A percentile compares a stretch with the other conserved stretches of the same genome.
These are phyloP conservation scores for Papilio xuthus DNA, from an alignment of 1,140 invertebrate genomes.

Conservation along the genomic window DNA sequence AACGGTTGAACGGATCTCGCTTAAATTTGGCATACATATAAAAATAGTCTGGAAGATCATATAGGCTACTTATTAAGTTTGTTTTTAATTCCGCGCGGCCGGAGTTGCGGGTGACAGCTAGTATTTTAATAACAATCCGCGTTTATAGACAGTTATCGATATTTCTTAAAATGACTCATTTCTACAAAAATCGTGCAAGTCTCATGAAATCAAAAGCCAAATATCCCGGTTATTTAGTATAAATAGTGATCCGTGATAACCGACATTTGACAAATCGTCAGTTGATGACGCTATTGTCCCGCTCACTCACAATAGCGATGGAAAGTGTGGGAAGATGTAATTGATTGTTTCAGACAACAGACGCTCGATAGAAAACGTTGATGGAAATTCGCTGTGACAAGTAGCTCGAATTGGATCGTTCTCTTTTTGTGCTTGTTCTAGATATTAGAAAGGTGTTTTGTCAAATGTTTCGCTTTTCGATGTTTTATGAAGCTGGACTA, in stretches of 20 bases:
- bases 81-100: no score
- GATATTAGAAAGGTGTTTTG: conserved; percentile 50
- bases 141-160: background rate
- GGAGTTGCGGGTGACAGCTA: no score
- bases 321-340: conserved; percentile 75
- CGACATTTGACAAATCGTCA: conserved; percentile 46
- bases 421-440: conserved; percentile 50
- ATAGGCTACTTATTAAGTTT: no score
- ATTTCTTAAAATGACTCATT: background rate
- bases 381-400: conserved; percentile 51
- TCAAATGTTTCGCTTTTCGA: conserved; percentile 43
- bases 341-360: conserved; percentile 65
- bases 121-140: background rate
- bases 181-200: conserved; percentile 44
- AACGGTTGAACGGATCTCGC: no score
- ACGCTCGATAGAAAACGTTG: conserved; percentile 55
- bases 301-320: conserved; percentile 65
- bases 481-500: background rate
- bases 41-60: no score
- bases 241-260: conserved; percentile 57
- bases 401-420: conserved; percentile 37
- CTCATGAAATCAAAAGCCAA: conserved; percentile 48
- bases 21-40: no score
- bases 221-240: conserved; percentile 52
- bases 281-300: conserved; percentile 68